Base-by-base conservation (phyloP, 2,113 vertebrate species). In the Phaethornis superciliosus region DNA sequence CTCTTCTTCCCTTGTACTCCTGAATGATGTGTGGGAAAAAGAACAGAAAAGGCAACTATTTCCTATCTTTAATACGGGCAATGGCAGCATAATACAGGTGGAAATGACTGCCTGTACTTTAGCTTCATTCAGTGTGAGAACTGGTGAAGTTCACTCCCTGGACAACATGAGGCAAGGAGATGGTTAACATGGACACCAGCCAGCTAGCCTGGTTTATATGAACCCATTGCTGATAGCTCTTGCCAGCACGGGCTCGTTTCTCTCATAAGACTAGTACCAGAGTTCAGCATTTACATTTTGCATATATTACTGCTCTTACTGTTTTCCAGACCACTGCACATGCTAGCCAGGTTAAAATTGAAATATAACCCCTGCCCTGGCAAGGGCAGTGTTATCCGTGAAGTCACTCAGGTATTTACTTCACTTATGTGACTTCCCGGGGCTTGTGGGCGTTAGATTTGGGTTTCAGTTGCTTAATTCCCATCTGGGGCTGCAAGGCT, bases 381-480 rank as follows among this genome's bases (percentile, higher is more conserved):
- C 93, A 92, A 89, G 71, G 89, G 55, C 47, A 85, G 22, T 40
- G 37, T 75, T 88, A 75, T 78, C 68, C 27, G 0, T 84, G 62
- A 91, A 91, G 86, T 84, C 82, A 69, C 74, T 88, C 49, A 42
- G 60, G 67, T 95, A 42, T 75, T 92, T 44, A 71, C 23, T 70
- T 90, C 58, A 49, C 12, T 91, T 86, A 68, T 46, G 49, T 79
- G 90, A 95, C 69, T 95, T 96, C 90, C 88, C 1, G 6, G 56
- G 76, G 88, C 33, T 81, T 92, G 96, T 97, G 93, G 95, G 93
- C 77, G 90, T 96, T 81, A 81, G 90, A 64, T 88, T 95, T 93
- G 74, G 62, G 67, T 96, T 97, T 93, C 95, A 92, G 40, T 30
- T 93, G 60, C 35, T 88, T 71, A 95, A 91, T 91, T 95, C 92